Percentiles rank a stretch among this genome's conserved stretches.
These are phyloP conservation scores for Falco berigora DNA, from an alignment of 2,797 vertebrate genomes.

Conservation along the genomic window DNA sequence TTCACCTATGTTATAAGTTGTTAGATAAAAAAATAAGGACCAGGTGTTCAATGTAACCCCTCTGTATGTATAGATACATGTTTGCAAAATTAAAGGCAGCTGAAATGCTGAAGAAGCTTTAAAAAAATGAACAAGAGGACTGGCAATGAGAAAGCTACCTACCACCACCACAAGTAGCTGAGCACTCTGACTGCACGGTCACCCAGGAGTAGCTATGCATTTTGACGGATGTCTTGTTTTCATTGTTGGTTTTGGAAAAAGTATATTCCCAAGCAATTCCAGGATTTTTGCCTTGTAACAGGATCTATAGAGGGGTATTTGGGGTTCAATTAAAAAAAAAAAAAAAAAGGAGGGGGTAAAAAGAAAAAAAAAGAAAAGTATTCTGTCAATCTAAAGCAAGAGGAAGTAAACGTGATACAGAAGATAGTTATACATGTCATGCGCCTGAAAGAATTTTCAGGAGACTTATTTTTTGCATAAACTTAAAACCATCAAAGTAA, in stretches of 20 bases:
- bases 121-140: background rate
- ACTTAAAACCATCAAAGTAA: background rate
- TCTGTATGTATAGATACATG: background rate
- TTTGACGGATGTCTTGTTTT: conserved; percentile 63
- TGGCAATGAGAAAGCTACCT: background rate
- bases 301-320: conserved; percentile 74
- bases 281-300: conserved; percentile 93
- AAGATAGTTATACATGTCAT: background rate
- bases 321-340: background rate
- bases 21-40: background rate
- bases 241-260: conserved; percentile 74
- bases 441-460: background rate
- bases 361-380: background rate
- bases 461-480: background rate
- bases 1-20: background rate
- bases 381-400: background rate
- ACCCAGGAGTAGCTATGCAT: conserved; percentile 85
- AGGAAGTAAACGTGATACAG: background rate
- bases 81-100: background rate
- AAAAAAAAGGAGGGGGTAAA: background rate
- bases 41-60: background rate
- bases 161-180: conserved; percentile 83
- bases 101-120: background rate
- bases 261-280: conserved; percentile 93
- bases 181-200: conserved; percentile 85